Evolutionary conservation across 1,140 invertebrate genomes (phyloP).

Genomic region (Plutomurus gul): DNA sequence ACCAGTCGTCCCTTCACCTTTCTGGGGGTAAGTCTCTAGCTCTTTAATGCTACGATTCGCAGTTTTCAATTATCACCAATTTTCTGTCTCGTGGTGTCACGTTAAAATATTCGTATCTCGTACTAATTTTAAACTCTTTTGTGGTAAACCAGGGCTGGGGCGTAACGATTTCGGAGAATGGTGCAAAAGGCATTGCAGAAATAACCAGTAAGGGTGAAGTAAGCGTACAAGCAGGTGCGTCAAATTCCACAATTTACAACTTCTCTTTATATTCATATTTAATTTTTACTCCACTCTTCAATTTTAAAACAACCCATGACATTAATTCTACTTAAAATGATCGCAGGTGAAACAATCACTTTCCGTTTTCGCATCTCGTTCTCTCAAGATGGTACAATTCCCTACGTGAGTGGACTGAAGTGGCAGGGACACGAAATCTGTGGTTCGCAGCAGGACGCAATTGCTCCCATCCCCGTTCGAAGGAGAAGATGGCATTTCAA

Average conservation of each 20-base stretch:
- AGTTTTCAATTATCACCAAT: neutral
- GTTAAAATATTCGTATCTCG: neutral
- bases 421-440: slow-evolving; percentile 18
- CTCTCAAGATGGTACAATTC: neutral
- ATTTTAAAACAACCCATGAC: neutral
- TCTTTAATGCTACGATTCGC: too few relatives aligned
- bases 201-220: neutral
- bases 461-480: too few relatives aligned
- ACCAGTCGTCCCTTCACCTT: slow-evolving; percentile 5
- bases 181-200: neutral
- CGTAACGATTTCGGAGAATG: neutral
- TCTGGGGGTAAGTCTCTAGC: slow-evolving; percentile 19
- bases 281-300: neutral
- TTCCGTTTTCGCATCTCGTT: slow-evolving; percentile 29
- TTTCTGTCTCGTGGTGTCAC: neutral
- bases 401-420: neutral
- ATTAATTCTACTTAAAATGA: neutral
- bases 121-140: neutral
- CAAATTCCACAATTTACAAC: too few relatives aligned
- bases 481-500: too few relatives aligned
- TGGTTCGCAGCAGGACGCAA: too few relatives aligned
- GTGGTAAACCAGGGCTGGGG: neutral
- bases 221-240: neutral
- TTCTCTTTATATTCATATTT: too few relatives aligned
- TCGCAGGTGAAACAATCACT: neutral